Evolutionary conservation across 2,888 invertebrate genomes (phyloP).

Genomic region (Ormyrus pomaceus): DNA sequence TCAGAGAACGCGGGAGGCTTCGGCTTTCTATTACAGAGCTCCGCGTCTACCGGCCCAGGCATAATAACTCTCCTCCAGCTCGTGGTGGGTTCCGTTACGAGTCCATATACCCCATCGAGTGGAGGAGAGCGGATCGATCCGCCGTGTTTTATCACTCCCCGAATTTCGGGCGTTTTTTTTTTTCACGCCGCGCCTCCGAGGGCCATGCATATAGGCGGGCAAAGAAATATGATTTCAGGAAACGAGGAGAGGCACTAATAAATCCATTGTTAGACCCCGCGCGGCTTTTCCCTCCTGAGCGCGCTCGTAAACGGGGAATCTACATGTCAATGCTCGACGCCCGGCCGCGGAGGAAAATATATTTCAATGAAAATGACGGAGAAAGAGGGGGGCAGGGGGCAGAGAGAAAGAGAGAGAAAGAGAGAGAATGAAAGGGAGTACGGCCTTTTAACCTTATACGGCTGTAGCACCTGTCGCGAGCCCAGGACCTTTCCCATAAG

Average conservation of each 20-base stretch:
- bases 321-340: conserved; percentile 52
- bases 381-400: background rate
- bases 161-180: background rate
- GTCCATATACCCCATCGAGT: background rate
- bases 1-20: conserved; percentile 2
- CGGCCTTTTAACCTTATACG: conserved; percentile 72
- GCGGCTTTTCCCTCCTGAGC: background rate
- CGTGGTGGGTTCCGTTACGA: background rate
- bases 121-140: background rate
- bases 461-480: conserved; percentile 67
- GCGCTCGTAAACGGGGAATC: conserved; percentile 46
- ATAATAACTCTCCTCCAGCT: conserved; percentile 16
- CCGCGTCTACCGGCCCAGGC: background rate
- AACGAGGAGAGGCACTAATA: conserved; percentile 42
- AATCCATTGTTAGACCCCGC: conserved; percentile 48
- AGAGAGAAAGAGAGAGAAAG: background rate
- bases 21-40: background rate
- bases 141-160: conserved; percentile 14
- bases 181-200: conserved; percentile 21
- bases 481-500: conserved; percentile 65
- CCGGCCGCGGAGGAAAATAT: conserved; percentile 5
- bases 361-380: conserved; percentile 36
- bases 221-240: conserved; percentile 50
- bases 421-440: background rate
- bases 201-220: background rate